phyloP scores from a whole-genome alignment of 2,888 invertebrate genomes.

The Rutpela maculata region DNA sequence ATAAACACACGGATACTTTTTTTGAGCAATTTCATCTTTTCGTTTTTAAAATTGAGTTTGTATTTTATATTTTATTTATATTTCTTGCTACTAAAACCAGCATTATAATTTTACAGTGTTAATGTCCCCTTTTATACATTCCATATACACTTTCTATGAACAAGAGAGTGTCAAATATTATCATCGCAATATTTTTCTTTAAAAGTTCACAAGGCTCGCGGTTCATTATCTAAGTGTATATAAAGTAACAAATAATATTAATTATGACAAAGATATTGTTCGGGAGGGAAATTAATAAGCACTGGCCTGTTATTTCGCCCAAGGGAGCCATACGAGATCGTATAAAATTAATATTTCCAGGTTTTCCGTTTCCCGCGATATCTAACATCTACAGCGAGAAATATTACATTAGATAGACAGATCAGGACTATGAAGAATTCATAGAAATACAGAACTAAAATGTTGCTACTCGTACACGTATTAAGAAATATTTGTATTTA shows the following conservation, averaged over 20 bases:
- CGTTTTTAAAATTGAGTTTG: no score
- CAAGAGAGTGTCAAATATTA: background rate
- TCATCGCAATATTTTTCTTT: background rate
- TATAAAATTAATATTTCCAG: constrained; percentile 26
- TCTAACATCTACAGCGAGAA: constrained; percentile 13
- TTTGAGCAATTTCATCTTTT: no score
- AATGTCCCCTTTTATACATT: background rate
- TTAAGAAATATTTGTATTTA: no score
- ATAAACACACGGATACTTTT: no score
- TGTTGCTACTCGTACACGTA: no score
- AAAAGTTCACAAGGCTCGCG: constrained; percentile 13
- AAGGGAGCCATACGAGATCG: constrained; percentile 48
- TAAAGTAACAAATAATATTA: constrained; percentile 59
- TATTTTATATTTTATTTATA: no score
- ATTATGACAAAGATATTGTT: constrained; percentile 64
- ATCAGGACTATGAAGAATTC: background rate
- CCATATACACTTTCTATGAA: background rate
- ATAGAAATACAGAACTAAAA: background rate
- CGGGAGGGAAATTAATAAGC: constrained; percentile 65
- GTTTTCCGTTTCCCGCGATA: constrained; percentile 19
- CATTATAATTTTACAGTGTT: background rate
- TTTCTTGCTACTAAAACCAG: no score
- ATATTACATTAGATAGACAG: background rate
- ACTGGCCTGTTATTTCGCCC: constrained; percentile 57
- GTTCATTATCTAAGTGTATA: constrained; percentile 44